Evolutionary conservation across 2,888 invertebrate species (phyloP).

Genomic region (Osmoderma eremita): DNA sequence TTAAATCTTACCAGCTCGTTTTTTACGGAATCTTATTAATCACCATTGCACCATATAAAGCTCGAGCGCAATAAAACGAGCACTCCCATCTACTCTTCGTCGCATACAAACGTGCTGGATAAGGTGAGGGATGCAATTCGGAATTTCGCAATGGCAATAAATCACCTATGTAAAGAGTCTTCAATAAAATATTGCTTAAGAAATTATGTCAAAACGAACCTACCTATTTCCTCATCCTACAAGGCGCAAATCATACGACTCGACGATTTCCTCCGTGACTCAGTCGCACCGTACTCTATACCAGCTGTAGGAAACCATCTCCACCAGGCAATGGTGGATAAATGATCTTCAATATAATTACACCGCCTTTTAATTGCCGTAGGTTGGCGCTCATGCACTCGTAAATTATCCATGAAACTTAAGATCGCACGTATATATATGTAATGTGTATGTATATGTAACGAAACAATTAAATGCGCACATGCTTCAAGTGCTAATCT

Average conservation of each 20-base stretch:
- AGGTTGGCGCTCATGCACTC: slow-evolving; percentile 38
- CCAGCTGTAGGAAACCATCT: slow-evolving; percentile 12
- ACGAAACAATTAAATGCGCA: slow-evolving; percentile 26
- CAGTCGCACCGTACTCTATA: slow-evolving; percentile 31
- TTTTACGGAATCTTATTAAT: slow-evolving; percentile 30
- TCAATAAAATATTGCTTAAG: slow-evolving; percentile 47
- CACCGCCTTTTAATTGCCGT: slow-evolving; percentile 41
- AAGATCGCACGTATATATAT: slow-evolving; percentile 31
- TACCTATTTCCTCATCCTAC: slow-evolving; percentile 50
- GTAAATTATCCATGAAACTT: slow-evolving; percentile 39
- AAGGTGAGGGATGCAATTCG: slow-evolving; percentile 40
- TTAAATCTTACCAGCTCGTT: slow-evolving; percentile 22
- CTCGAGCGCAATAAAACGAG: slow-evolving; percentile 38
- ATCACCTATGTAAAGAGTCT: slow-evolving; percentile 45
- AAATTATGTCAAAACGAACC: slow-evolving; percentile 49
- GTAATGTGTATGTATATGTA: slow-evolving; percentile 7
- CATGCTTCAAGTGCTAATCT: slow-evolving; percentile 22
- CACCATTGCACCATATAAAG: slow-evolving; percentile 33
- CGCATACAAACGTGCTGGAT: slow-evolving; percentile 22
- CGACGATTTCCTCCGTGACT: slow-evolving; percentile 44
- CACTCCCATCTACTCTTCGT: slow-evolving; percentile 40
- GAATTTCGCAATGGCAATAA: slow-evolving; percentile 45
- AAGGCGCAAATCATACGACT: slow-evolving; percentile 43
- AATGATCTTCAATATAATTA: slow-evolving; percentile 36
- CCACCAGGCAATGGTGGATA: slow-evolving; percentile 32